phyloP scores from a whole-genome alignment of 2,113 vertebrate genomes.

The Pedetes capensis region DNA sequence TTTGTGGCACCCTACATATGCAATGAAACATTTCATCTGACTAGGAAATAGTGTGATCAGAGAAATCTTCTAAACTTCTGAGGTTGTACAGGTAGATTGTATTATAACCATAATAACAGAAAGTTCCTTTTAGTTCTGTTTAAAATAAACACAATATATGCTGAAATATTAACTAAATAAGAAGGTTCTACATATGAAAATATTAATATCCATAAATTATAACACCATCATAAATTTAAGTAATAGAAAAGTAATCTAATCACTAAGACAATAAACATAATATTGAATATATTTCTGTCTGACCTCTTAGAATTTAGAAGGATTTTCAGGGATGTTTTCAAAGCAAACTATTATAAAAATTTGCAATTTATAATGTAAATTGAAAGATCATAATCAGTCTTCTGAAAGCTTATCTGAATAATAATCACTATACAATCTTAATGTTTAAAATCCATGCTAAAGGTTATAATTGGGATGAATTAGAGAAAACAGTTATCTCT shows the following conservation, averaged over 20 bases:
- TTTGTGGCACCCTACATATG: not conserved
- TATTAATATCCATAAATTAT: not conserved
- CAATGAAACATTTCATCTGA: slow-evolving; percentile 5
- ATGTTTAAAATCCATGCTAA: not conserved
- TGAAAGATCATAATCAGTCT: not conserved
- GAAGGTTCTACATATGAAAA: not conserved
- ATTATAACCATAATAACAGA: not conserved
- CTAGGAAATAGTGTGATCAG: not conserved
- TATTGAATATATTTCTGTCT: slow-evolving; percentile 18
- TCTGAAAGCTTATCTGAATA: not conserved
- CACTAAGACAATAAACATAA: not conserved
- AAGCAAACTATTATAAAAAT: not conserved
- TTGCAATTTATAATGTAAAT: not conserved
- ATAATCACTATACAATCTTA: not conserved
- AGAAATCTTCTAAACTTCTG: not conserved
- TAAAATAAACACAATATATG: slow-evolving; percentile 21
- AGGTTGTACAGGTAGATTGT: not conserved
- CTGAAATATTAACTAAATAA: not conserved
- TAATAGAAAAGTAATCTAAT: not conserved
- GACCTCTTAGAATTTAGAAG: not conserved
- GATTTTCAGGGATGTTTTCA: not conserved
- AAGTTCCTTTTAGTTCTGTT: not conserved
- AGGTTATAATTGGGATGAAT: not conserved
- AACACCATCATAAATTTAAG: not conserved
- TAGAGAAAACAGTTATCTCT: not conserved